phyloP scores from a whole-genome alignment of 2,888 invertebrate genomes.

The Neoitamus cyanurus region DNA sequence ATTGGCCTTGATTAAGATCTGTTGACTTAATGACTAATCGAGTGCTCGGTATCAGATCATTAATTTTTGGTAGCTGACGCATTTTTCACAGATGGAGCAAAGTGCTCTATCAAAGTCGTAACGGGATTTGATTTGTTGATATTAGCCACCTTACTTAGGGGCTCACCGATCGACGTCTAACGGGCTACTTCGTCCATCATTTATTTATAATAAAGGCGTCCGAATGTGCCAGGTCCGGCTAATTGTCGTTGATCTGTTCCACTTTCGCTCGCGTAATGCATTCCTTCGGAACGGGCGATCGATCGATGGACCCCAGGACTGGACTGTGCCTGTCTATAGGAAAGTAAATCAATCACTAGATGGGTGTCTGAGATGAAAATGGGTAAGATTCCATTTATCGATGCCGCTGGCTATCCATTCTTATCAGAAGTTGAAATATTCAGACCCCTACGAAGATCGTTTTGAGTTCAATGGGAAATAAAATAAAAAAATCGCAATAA shows the following conservation, averaged over 20 bases:
- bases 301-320: background rate
- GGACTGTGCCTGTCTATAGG: background rate
- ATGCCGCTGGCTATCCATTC: background rate
- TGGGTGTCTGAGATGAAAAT: background rate
- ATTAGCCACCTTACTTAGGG: constrained; percentile 19
- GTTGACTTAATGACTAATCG: constrained; percentile 47
- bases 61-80: constrained; percentile 38
- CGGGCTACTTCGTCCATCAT: constrained; percentile 5
- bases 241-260: constrained; percentile 24
- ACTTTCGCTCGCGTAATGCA: constrained; percentile 11
- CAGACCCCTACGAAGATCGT: background rate
- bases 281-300: background rate
- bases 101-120: constrained; percentile 39
- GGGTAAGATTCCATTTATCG: background rate
- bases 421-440: background rate
- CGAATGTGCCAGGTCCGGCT: background rate
- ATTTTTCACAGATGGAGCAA: constrained; percentile 2
- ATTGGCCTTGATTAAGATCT: constrained; percentile 47
- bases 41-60: constrained; percentile 33
- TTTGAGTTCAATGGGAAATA: background rate
- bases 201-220: constrained; percentile 6
- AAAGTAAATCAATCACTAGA: background rate
- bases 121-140: constrained; percentile 40
- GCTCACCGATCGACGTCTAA: background rate
- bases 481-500: background rate